These are phyloP conservation scores for Sarcophilus harrisii DNA, from an alignment of 2,797 vertebrate species.

Conservation along the genomic window DNA sequence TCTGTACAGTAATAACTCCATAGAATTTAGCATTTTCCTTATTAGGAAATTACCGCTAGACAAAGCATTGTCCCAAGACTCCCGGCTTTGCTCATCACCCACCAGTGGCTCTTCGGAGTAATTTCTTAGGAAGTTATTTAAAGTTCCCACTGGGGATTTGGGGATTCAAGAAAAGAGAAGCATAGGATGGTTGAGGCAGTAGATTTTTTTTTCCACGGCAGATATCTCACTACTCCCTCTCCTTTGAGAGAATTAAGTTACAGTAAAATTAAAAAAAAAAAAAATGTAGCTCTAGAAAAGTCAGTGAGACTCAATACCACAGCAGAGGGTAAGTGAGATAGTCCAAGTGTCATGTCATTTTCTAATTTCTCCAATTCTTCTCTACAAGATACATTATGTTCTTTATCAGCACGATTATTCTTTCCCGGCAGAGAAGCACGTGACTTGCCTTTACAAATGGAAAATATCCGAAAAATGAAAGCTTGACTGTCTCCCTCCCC, in stretches of 20 bases:
- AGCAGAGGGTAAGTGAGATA: background rate
- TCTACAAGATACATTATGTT: conserved; percentile 22
- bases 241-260: conserved; percentile 18
- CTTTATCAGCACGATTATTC: conserved; percentile 70
- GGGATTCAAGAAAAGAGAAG: conserved; percentile 12
- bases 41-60: conserved; percentile 27
- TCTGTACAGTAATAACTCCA: background rate
- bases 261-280: conserved; percentile 57
- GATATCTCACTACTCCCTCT: background rate
- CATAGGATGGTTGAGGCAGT: background rate
- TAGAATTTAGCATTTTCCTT: conserved; percentile 1
- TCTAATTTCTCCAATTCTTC: conserved; percentile 32
- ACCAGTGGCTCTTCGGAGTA: background rate
- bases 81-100: background rate
- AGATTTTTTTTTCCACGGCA: conserved; percentile 16
- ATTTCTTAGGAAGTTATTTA: background rate
- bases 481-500: conserved; percentile 10
- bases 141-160: background rate
- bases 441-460: conserved; percentile 75
- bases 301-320: background rate
- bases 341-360: background rate
- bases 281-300: background rate
- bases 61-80: background rate
- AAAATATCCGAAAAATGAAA: conserved; percentile 71
- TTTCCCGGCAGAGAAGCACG: conserved; percentile 67